Evolutionary conservation across 2,113 vertebrate species (phyloP).

Genomic region (Lethenteron camtschaticum): DNA sequence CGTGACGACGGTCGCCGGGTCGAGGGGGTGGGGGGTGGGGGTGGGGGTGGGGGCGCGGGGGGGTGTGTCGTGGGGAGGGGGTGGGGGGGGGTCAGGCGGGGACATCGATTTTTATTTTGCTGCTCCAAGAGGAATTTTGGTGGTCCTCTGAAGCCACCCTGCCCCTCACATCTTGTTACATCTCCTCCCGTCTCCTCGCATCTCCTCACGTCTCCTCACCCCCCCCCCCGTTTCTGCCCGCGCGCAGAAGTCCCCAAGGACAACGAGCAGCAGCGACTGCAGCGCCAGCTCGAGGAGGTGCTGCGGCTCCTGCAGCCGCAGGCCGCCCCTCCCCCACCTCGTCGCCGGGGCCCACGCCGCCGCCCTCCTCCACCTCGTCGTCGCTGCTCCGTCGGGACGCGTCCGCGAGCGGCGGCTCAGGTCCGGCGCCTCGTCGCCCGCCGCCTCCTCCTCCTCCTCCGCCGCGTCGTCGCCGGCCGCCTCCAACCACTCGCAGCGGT

Average conservation of each 20-base stretch:
- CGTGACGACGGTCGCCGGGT: neutral
- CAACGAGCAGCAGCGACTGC: constrained; percentile 66
- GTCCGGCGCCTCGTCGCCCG: neutral
- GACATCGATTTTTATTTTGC: too few relatives aligned
- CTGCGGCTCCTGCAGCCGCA: constrained; percentile 63
- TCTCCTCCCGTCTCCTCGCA: neutral
- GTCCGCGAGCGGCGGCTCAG: constrained; percentile 38
- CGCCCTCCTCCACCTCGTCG: constrained; percentile 18
- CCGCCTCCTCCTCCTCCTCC: constrained; percentile 45
- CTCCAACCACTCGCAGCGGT: constrained; percentile 52
- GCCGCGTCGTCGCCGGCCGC: constrained; percentile 56
- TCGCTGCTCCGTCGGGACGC: constrained; percentile 18
- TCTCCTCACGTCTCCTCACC: neutral
- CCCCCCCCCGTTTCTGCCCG: constrained; percentile 18
- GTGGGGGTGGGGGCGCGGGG: too few relatives aligned
- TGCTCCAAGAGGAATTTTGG: too few relatives aligned
- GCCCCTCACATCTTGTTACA: constrained; percentile 8
- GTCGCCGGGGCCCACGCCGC: constrained; percentile 7
- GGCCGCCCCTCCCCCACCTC: constrained; percentile 31
- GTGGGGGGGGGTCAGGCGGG: neutral
- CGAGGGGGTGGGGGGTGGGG: too few relatives aligned
- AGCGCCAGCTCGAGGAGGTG: constrained; percentile 65
- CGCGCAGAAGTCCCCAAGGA: constrained; percentile 47
- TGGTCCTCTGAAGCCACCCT: neutral
- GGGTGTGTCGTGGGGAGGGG: neutral